Conservation (phyloP, 2,797 vertebrate genomes). For the Cryptoprocta ferox region DNA sequence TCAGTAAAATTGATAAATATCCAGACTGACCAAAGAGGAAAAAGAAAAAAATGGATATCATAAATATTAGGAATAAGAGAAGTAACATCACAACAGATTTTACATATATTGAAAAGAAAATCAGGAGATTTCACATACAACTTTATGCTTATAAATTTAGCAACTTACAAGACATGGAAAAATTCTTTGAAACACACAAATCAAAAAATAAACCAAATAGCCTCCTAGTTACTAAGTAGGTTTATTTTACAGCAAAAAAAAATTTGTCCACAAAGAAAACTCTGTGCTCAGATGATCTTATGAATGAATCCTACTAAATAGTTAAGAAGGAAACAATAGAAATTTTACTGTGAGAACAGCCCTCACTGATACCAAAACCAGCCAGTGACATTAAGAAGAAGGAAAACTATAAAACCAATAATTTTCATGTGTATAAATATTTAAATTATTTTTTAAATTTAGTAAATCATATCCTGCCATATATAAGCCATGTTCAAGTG, state of each 20-base stretch:
- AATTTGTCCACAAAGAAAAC: background rate
- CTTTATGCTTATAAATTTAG: background rate
- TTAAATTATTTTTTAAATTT: background rate
- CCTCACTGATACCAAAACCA: background rate
- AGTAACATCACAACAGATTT: background rate
- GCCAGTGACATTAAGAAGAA: background rate
- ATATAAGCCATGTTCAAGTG: background rate
- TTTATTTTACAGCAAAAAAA: background rate
- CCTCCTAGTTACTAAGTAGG: background rate
- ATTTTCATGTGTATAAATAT: background rate
- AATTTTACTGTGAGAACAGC: background rate
- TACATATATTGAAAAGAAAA: background rate
- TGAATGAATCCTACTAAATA: background rate
- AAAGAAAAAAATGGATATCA: background rate
- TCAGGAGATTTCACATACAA: background rate
- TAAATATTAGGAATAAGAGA: background rate
- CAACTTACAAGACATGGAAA: background rate
- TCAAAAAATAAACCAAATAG: background rate
- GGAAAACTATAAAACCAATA: background rate
- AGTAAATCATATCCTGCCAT: background rate
- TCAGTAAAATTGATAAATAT: background rate
- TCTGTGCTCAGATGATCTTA: background rate
- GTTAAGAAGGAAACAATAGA: background rate
- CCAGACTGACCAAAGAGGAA: background rate
- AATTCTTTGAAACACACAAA: background rate